A percentile compares a stretch with the other conserved stretches of the same genome.
Conservation (phyloP, 1,140 invertebrate species). For the Procambarus virginalis region DNA sequence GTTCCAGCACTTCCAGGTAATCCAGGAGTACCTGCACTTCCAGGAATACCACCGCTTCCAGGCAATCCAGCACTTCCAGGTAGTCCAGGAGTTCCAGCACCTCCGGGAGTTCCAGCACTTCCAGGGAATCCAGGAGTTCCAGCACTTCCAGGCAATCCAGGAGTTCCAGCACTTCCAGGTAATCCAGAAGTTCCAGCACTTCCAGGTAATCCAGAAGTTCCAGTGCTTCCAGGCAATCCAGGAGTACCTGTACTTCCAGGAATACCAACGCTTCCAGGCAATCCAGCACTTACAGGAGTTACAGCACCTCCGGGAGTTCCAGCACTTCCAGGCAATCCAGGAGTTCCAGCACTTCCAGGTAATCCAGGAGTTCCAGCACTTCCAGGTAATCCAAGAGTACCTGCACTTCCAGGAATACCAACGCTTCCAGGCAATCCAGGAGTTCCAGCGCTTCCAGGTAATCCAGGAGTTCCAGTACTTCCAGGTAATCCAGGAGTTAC, state of each 20-base stretch:
- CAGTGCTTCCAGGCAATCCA: neutral
- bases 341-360: neutral
- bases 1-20: no score
- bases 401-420: neutral
- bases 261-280: neutral
- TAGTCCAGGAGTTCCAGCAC: neutral
- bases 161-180: neutral
- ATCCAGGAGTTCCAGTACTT: neutral
- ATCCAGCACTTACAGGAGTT: neutral
- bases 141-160: conserved; percentile 1
- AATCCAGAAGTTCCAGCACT: neutral
- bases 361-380: neutral
- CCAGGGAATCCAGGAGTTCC: neutral
- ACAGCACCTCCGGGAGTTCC: neutral
- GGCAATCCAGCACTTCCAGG: neutral
- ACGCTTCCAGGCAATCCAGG: neutral
- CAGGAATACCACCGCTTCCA: no score
- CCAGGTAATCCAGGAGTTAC: neutral
- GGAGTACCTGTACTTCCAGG: neutral
- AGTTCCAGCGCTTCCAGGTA: neutral
- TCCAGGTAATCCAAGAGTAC: conserved; percentile 2
- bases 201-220: neutral
- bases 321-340: neutral
- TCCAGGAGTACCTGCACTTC: no score
- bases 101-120: neutral